These are phyloP conservation scores for Helicoverpa assulta DNA, from an alignment of 2,888 invertebrate species.

Conservation along the genomic window DNA sequence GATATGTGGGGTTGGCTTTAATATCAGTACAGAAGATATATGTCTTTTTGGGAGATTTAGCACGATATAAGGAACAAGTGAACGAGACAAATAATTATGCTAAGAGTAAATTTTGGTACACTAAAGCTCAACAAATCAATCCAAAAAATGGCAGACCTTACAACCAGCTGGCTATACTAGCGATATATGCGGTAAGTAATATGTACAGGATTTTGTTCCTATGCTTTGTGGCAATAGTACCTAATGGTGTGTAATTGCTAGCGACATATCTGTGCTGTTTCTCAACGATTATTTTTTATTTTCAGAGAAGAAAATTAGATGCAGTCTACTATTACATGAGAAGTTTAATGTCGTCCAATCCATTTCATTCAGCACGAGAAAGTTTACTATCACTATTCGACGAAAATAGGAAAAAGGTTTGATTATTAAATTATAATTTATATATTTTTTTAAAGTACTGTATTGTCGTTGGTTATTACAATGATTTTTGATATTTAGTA, in stretches of 20 bases:
- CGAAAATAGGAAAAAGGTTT: constrained; percentile 97
- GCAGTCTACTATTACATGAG: constrained; percentile 99
- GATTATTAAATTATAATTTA: neutral
- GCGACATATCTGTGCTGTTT: neutral
- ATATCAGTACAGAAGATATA: constrained; percentile 96
- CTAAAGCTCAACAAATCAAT: constrained; percentile 97
- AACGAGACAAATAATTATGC: constrained; percentile 95
- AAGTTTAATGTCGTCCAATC: constrained; percentile 98
- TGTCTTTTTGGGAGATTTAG: constrained; percentile 97
- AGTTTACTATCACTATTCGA: constrained; percentile 96
- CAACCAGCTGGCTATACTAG: constrained; percentile 97
- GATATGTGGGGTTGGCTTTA: constrained; percentile 93
- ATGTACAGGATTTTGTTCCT: neutral
- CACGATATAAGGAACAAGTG: constrained; percentile 96
- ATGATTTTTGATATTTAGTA: constrained; percentile 89
- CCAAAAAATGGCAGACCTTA: constrained; percentile 98
- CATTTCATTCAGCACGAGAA: constrained; percentile 97
- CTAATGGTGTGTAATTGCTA: too few relatives aligned
- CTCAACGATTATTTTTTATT: constrained; percentile 67
- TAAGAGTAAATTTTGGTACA: constrained; percentile 94
- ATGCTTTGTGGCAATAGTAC: neutral
- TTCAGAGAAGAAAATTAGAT: constrained; percentile 97
- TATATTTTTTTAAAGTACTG: neutral
- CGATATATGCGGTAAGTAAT: constrained; percentile 94
- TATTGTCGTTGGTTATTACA: neutral